Evolutionary conservation across 2,888 invertebrate species (phyloP).

Genomic region (Erebia aethiops): DNA sequence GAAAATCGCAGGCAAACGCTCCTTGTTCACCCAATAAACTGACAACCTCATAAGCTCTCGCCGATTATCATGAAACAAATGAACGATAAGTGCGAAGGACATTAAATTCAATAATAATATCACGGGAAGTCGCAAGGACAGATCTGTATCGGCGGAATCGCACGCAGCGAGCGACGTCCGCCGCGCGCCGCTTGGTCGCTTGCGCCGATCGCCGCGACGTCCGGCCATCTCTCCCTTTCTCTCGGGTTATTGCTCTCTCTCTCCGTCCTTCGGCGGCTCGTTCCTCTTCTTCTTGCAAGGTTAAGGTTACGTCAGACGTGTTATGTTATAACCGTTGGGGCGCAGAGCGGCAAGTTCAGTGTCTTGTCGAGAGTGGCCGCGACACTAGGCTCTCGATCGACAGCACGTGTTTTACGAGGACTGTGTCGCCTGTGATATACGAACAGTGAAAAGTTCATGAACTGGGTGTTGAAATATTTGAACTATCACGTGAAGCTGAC

Average conservation of each 20-base stretch:
- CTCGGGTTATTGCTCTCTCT: conserved; percentile 78
- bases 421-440: conserved; percentile 79
- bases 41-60: background rate
- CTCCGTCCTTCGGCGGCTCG: conserved; percentile 80
- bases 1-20: background rate
- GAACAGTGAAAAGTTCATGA: conserved; percentile 81
- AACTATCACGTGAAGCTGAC: conserved; percentile 70
- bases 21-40: background rate
- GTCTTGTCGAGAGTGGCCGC: conserved; percentile 82
- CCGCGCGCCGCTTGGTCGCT: conserved; percentile 37
- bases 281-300: conserved; percentile 84
- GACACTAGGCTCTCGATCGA: conserved; percentile 74
- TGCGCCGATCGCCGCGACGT: conserved; percentile 43
- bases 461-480: conserved; percentile 78
- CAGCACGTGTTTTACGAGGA: conserved; percentile 68
- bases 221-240: conserved; percentile 77
- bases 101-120: conserved; percentile 27
- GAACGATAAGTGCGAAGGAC: conserved; percentile 36
- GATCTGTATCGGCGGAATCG: conserved; percentile 32
- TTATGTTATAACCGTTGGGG: conserved; percentile 84
- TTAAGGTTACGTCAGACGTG: conserved; percentile 84
- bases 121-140: conserved; percentile 26
- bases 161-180: conserved; percentile 33
- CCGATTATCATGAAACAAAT: conserved; percentile 24
- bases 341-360: conserved; percentile 81